Evolutionary conservation across 2,888 invertebrate species (phyloP), one percentile per base, ranked within the genome.

Genomic region (Aphidius colemani): DNA sequence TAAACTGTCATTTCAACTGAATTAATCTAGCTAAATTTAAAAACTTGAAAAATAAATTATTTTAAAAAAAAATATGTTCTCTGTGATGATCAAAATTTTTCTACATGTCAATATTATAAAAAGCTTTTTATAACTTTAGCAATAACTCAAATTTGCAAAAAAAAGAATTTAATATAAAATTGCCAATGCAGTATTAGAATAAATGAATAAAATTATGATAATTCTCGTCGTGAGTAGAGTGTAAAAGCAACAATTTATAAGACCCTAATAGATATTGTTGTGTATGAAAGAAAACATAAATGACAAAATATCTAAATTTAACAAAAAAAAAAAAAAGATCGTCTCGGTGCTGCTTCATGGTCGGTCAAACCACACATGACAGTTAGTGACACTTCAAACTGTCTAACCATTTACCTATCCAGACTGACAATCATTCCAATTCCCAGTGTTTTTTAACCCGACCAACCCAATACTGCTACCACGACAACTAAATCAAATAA

Each of bases 371-470:
- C 30, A 45, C 56, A 10, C 56, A 53, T 40, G 53, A 13, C 13
- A 39, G 60, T 53, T 40, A 57, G 59, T 60, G 65, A 58, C 46
- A 59, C 59, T 60, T 59, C 64, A 65, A 66, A 61, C 46, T 48
- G 65, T 64, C 65, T 46, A 30, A 30, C 64, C 68, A 65, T 63
- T 46, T 41, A 55, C 61, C 60, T 59, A 63, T 49, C 61, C 60
- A 63, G 68, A 63, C 62, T 68, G 67, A 66, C 69, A 63, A 67
- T 58, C 65, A 61, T 69, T 78, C 79, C 79, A 74, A 66, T 71
- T 79, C 81, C 81, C 75, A 77, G 78, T 81, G 80, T 80, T 79
- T 65, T 61, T 57, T 77, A 73, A 79, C 78, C 80, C 70, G 65
- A 64, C 60, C 65, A 40, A 10, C n/a, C 40, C 48, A 58, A n/a